These are phyloP conservation scores for Schizothorax lantsangensis DNA, from an alignment of 2,797 vertebrate genomes.

Conservation along the genomic window DNA sequence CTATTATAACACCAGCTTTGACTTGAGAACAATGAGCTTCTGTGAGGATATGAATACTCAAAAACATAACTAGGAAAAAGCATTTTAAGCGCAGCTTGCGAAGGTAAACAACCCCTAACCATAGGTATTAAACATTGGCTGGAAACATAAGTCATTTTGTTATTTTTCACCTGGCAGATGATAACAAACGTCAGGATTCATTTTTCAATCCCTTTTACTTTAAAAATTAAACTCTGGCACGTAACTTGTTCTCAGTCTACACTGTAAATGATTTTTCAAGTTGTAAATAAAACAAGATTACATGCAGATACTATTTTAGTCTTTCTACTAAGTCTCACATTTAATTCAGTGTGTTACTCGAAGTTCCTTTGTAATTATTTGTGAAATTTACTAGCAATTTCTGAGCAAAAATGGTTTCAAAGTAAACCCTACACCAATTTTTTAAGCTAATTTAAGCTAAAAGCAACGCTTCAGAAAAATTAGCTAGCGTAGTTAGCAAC, in stretches of 20 bases:
- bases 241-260: neutral
- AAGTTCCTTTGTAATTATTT: neutral
- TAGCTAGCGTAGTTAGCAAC: neutral
- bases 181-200: neutral
- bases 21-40: neutral
- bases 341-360: neutral
- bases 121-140: neutral
- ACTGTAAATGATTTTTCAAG: neutral
- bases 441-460: neutral
- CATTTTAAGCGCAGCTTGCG: neutral
- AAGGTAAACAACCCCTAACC: neutral
- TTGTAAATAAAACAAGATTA: neutral
- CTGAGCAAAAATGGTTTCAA: neutral
- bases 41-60: slow-evolving; percentile 4
- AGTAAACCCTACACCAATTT: neutral
- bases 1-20: slow-evolving; percentile 14
- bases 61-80: neutral
- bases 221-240: neutral
- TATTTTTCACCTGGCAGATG: neutral
- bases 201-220: neutral
- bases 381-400: neutral
- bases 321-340: neutral
- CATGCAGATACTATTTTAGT: neutral
- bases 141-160: neutral
- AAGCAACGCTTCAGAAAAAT: neutral